Evolutionary conservation across 2,797 vertebrate genomes (phyloP), one percentile per base, ranked within the genome.

Genomic region (Scolopax bukidnonensis): DNA sequence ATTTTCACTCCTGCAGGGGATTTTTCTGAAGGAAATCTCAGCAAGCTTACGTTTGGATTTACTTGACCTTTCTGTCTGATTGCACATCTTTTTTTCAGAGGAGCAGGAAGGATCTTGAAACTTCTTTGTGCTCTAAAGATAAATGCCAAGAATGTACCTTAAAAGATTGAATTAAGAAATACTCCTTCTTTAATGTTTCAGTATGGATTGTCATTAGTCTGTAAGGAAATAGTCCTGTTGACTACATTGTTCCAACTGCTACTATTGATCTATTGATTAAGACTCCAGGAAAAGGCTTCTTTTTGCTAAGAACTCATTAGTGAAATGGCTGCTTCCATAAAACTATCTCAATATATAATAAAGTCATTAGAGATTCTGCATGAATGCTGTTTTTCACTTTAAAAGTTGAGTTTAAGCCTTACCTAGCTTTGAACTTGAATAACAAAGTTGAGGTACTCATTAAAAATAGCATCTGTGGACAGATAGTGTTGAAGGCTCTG

Each of bases 21-120:
- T 94, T 97, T 95, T 96, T 97, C 92, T 96, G 80, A 97, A 94
- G 87, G 84, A 96, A 92, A 92, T 95, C 90, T 96, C 83, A 90
- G 95, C 64, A 84, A 94, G 93, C 91, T 95, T 96, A 86, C 56
- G 0, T 94, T 93, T 95, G 89, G 91, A 93, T 97, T 97, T 97
- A 98, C 98, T 98, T 98, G 40, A 99, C 94, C 90, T 96, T 90
- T 94, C 83, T 71, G 57, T 96, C 81, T 94, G 93, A 94, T 95
- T 96, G 84, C 92, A 95, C 65, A 65, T 96, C 87, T 91, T 89
- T 91, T 95, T 97, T 96, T 95, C 77, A 95, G 91, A 94, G 91
- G 65, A 92, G 73, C 93, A 96, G 92, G 96, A 96, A 96, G 92
- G 61, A 95, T 96, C 88, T 94, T 94, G 76, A 91, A 92, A 73